These are phyloP conservation scores for Cynaeus angustus DNA, from an alignment of 2,888 invertebrate species.

Conservation along the genomic window DNA sequence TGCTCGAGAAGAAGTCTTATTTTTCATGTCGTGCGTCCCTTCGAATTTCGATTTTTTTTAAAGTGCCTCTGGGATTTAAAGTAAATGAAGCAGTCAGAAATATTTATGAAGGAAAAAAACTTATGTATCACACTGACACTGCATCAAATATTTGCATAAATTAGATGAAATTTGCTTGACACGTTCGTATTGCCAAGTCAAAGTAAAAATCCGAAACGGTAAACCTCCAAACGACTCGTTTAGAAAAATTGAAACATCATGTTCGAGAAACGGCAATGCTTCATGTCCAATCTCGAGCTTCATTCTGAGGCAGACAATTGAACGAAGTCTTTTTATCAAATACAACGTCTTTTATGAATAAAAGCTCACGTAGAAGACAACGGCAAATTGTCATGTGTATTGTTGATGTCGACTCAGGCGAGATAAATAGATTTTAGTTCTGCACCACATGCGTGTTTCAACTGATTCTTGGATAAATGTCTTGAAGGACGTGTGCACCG, in stretches of 20 bases:
- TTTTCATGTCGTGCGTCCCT: constrained; percentile 26
- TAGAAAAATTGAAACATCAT: not conserved
- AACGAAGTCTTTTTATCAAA: too few relatives aligned
- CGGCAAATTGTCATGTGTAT: constrained; percentile 35
- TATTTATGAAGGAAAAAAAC: constrained; percentile 31
- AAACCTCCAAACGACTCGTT: constrained; percentile 7
- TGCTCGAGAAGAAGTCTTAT: not conserved
- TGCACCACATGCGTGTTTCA: constrained; percentile 17
- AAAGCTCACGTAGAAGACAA: constrained; percentile 32
- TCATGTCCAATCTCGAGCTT: too few relatives aligned
- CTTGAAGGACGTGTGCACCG: constrained; percentile 22
- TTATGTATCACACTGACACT: constrained; percentile 32
- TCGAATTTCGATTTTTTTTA: constrained; percentile 24
- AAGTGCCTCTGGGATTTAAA: constrained; percentile 31
- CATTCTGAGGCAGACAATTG: too few relatives aligned
- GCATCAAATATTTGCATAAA: constrained; percentile 39
- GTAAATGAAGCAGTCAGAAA: constrained; percentile 42
- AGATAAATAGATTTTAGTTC: constrained; percentile 40
- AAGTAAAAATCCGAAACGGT: constrained; percentile 2
- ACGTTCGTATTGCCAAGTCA: constrained; percentile 1
- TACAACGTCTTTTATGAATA: constrained; percentile 9
- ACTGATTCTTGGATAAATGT: constrained; percentile 25
- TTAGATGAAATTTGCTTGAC: constrained; percentile 19
- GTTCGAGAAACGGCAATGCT: not conserved
- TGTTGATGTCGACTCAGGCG: constrained; percentile 40